phyloP scores from a whole-genome alignment of 2,888 invertebrate species.

The Halictus ligatus region DNA sequence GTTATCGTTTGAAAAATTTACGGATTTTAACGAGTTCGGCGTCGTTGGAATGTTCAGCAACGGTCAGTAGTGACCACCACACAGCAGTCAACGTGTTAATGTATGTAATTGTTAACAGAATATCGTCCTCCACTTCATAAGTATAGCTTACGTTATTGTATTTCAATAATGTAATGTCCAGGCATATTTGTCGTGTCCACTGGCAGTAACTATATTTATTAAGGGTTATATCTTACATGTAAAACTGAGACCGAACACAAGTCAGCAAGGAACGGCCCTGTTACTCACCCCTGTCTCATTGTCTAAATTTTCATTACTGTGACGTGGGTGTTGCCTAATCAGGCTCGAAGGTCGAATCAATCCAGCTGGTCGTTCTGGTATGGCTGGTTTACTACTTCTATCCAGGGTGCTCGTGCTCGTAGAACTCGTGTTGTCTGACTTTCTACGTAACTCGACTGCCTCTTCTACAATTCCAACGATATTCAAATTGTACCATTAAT shows the following conservation, averaged over 20 bases:
- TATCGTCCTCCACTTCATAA: slow-evolving; percentile 40
- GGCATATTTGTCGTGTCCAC: slow-evolving; percentile 65
- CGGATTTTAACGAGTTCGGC: not conserved
- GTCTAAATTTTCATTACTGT: slow-evolving; percentile 81
- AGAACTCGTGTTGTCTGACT: slow-evolving; percentile 75
- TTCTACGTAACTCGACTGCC: slow-evolving; percentile 86
- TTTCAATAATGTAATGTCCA: slow-evolving; percentile 67
- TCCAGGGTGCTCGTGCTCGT: slow-evolving; percentile 68
- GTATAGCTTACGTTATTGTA: slow-evolving; percentile 67
- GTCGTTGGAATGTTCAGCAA: not conserved
- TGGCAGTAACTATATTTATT: slow-evolving; percentile 66
- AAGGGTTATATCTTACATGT: slow-evolving; percentile 61
- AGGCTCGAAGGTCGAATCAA: slow-evolving; percentile 86
- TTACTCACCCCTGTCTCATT: slow-evolving; percentile 81
- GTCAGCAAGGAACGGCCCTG: not conserved
- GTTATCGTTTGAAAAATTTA: not conserved
- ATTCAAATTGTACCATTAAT: not conserved
- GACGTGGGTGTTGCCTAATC: slow-evolving; percentile 78
- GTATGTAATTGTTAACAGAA: slow-evolving; percentile 25
- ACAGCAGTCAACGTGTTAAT: not conserved
- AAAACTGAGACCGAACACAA: slow-evolving; percentile 27
- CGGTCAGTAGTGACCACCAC: not conserved
- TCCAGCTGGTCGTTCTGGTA: slow-evolving; percentile 92
- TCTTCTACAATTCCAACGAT: slow-evolving; percentile 70
- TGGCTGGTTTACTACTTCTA: slow-evolving; percentile 88